These are phyloP conservation scores for Dryobota labecula DNA, from an alignment of 2,888 invertebrate species.

Conservation along the genomic window DNA sequence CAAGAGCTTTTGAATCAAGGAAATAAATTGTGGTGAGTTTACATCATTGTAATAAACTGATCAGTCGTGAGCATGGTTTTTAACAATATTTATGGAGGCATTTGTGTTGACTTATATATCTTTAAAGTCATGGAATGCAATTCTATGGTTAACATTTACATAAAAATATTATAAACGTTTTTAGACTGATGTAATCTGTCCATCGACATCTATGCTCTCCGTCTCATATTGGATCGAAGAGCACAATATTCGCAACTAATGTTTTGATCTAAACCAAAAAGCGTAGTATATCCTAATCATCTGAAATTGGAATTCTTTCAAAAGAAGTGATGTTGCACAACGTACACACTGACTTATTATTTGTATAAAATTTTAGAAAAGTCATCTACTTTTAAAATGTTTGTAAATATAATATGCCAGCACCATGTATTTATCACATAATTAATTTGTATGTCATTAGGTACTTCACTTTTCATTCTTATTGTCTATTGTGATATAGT, in stretches of 20 bases:
- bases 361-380: too few species aligned
- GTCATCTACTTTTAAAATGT: too few species aligned
- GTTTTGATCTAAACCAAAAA: background rate
- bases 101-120: constrained; percentile 33
- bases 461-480: too few species aligned
- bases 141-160: constrained; percentile 13
- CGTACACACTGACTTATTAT: too few species aligned
- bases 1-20: constrained; percentile 39
- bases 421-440: too few species aligned
- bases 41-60: constrained; percentile 32
- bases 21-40: constrained; percentile 43
- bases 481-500: too few species aligned
- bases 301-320: background rate
- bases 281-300: background rate
- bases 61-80: constrained; percentile 31
- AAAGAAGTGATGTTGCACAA: background rate
- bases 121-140: constrained; percentile 26
- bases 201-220: background rate
- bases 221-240: background rate
- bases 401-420: too few species aligned
- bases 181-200: background rate
- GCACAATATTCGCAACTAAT: background rate
- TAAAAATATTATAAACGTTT: constrained; percentile 4
- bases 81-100: constrained; percentile 31
- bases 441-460: too few species aligned